Percentiles rank a stretch among this genome's conserved stretches.
Evolutionary conservation across 2,113 vertebrate genomes (phyloP).

Genomic region (Pelobates fuscus): DNA sequence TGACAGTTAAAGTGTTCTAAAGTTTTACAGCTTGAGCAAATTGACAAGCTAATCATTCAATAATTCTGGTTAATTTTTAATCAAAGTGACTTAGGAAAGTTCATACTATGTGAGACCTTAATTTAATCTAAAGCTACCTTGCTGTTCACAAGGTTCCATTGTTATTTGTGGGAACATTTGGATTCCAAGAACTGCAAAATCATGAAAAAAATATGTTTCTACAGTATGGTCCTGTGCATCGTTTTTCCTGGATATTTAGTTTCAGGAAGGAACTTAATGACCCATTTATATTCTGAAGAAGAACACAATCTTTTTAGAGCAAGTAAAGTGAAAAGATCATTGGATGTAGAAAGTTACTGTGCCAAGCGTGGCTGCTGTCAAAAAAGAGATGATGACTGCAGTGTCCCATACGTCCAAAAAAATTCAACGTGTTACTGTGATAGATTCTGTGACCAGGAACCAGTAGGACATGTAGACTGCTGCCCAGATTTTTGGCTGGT

Average conservation of each 20-base stretch:
- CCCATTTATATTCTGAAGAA: conserved; percentile 43
- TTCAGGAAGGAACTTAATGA: conserved; percentile 32
- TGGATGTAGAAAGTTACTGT: conserved; percentile 63
- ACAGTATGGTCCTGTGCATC: not conserved
- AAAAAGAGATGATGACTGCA: conserved; percentile 69
- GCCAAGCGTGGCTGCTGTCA: conserved; percentile 65
- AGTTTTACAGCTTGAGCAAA: conserved; percentile 27
- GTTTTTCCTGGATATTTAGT: conserved; percentile 40
- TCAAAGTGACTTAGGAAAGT: conserved; percentile 27
- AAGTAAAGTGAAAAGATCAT: conserved; percentile 60
- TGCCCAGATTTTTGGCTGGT: conserved; percentile 71
- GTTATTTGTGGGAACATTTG: not conserved
- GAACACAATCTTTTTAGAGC: conserved; percentile 42
- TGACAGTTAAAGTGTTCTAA: conserved; percentile 1
- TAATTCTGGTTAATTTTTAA: conserved; percentile 37
- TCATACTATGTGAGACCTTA: not conserved
- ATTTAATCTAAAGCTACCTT: not conserved
- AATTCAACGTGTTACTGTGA: conserved; percentile 73
- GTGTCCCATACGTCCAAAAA: conserved; percentile 57
- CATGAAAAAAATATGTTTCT: not conserved
- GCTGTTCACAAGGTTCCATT: not conserved
- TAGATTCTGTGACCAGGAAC: conserved; percentile 61
- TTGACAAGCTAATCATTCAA: conserved; percentile 18
- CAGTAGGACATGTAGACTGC: conserved; percentile 63
- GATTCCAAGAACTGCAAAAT: not conserved